phyloP scores from a whole-genome alignment of 1,140 invertebrate species.

The Riptortus pedestris region DNA sequence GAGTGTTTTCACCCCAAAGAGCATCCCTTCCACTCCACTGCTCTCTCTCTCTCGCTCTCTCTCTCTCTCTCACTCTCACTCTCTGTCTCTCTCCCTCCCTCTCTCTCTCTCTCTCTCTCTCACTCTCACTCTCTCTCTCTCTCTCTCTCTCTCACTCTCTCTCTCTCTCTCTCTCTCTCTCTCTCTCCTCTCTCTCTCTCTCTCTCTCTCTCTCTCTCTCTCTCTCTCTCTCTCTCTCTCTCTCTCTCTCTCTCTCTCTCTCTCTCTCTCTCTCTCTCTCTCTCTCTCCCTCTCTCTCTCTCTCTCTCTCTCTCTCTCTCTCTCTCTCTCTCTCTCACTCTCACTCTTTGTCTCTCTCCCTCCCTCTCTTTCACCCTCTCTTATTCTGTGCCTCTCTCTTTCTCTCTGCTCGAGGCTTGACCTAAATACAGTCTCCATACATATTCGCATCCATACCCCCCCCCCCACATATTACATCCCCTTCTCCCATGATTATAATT shows the following conservation, averaged over 20 bases:
- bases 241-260: background rate
- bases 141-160: slow-evolving; percentile 10
- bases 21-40: background rate
- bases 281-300: slow-evolving; percentile 3
- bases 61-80: slow-evolving; percentile 10
- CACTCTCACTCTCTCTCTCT: slow-evolving; percentile 17
- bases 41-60: no score
- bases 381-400: background rate
- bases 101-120: slow-evolving; percentile 17
- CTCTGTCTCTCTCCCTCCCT: slow-evolving; percentile 3
- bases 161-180: slow-evolving; percentile 10
- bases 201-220: background rate
- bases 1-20: background rate
- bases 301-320: slow-evolving; percentile 5
- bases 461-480: no score
- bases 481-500: no score
- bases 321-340: slow-evolving; percentile 8
- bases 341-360: no score
- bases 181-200: slow-evolving; percentile 11
- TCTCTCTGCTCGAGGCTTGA: no score
- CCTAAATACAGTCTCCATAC: background rate
- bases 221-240: slow-evolving; percentile 2
- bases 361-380: no score
- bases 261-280: slow-evolving; percentile 1
- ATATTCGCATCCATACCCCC: background rate